Conservation (phyloP, 2,113 vertebrate species). For the Muntiacus reevesi region DNA sequence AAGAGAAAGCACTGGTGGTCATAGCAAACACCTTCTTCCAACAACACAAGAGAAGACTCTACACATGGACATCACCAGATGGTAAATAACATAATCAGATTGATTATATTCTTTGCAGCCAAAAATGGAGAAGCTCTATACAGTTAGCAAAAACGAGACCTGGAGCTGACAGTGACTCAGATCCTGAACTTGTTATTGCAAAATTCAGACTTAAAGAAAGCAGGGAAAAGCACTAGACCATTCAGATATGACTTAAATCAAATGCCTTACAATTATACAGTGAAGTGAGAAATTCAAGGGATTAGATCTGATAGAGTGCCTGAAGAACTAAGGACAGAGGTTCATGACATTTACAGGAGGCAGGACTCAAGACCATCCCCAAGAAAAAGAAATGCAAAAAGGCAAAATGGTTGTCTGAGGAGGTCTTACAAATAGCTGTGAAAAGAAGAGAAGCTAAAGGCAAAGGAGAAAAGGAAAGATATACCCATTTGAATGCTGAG, state of each 20-base stretch:
- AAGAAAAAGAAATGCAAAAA: background rate
- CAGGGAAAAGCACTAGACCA: background rate
- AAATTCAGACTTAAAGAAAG: background rate
- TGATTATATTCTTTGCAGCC: background rate
- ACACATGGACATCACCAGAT: background rate
- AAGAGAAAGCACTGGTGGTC: background rate
- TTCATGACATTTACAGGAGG: background rate
- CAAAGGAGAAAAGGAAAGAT: background rate
- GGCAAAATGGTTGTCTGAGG: background rate
- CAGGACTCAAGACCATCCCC: background rate
- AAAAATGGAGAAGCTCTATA: background rate
- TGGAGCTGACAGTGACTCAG: background rate
- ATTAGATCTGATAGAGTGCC: background rate
- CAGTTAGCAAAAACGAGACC: background rate
- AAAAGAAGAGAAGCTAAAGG: background rate
- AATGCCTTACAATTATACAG: background rate
- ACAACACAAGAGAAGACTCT: background rate
- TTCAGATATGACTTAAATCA: background rate
- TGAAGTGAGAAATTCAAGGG: background rate
- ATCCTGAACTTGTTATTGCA: background rate
- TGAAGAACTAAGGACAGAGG: background rate
- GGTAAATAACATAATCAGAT: background rate
- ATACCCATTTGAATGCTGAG: background rate
- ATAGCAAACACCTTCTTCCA: background rate
- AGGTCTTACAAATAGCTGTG: background rate